Evolutionary conservation across 2,888 invertebrate species (phyloP).

Genomic region (Cephus pulcher): DNA sequence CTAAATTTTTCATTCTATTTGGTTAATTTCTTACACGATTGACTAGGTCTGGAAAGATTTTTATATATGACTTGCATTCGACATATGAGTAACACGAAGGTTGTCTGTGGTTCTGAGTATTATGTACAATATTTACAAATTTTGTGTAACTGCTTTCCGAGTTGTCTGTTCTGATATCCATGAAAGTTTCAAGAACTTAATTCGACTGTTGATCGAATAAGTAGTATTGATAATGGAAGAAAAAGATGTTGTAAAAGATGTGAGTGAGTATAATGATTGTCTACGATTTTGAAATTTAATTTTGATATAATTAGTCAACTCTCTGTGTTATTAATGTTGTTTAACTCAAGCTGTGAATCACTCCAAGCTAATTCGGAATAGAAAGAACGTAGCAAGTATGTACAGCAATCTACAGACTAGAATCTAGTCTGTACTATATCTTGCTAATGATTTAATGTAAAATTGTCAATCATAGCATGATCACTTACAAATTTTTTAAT

Average conservation of each 20-base stretch:
- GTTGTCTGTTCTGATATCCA: neutral
- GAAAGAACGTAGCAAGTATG: conserved; percentile 31
- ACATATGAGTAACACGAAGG: neutral
- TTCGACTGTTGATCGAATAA: neutral
- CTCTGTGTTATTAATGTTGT: neutral
- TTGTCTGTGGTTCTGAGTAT: neutral
- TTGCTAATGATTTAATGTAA: conserved; percentile 27
- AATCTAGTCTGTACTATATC: conserved; percentile 38
- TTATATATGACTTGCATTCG: neutral
- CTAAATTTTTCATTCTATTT: neutral
- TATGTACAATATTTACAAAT: neutral
- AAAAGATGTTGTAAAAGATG: neutral
- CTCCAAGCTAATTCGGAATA: neutral
- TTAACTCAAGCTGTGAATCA: neutral
- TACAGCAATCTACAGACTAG: conserved; percentile 40
- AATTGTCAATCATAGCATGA: conserved; percentile 53
- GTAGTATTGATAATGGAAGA: neutral
- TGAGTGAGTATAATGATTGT: neutral
- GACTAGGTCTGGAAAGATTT: neutral
- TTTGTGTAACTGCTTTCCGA: neutral
- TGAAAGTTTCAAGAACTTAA: neutral
- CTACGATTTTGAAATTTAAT: neutral
- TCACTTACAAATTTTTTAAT: conserved; percentile 61
- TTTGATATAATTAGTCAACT: neutral
- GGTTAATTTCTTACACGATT: neutral